Evolutionary conservation across 2,888 invertebrate species (phyloP), one percentile per base, ranked within the genome.

Genomic region (Rhogogaster chlorosoma): DNA sequence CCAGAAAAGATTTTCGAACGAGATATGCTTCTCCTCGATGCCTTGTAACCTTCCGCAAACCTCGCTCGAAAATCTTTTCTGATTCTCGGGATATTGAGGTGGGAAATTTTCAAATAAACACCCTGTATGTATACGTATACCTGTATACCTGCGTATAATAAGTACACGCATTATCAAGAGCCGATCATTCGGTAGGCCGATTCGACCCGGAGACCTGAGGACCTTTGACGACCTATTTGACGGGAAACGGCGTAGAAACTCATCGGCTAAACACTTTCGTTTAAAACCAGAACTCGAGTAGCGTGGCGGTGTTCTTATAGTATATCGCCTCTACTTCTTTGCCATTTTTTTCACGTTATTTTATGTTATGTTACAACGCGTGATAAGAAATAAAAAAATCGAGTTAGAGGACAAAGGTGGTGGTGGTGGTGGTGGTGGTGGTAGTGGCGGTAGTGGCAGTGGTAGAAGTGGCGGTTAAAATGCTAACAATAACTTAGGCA

Each of bases 201-300:
- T 80, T 80, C 61, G 61, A 80, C 80, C 80, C 80, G 80, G 2
- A 49, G 77, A 77, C 75, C 38, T 26, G 73, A 26, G 45, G 75
- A 75, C 78, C 57, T 57, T n/a, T 26, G 78, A n/a, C 29, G 32
- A 53, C 77, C 57, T 53, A 38, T n/a, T 80, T 18, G 80, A 61
- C 80, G 61, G 61, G 57, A 80, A 80, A 80, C 80, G 80, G 61
- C 38, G 38, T 38, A 80, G 80, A 80, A 80, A 22, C 22, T 77
- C 9, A 61, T 12, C 57, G 80, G 61, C 38, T 10, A 26, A 80
- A 80, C 57, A 80, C 61, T 80, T 80, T 80, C n/a, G 36, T 57
- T 38, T 18, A 80, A 80, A 22, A 80, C 38, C 38, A 29, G 38
- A 57, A 61, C 57, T 61, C 32, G 80, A 61, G 22, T 38, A 38